phyloP scores from a whole-genome alignment of 2,797 vertebrate species.

The Sphenodon punctatus region DNA sequence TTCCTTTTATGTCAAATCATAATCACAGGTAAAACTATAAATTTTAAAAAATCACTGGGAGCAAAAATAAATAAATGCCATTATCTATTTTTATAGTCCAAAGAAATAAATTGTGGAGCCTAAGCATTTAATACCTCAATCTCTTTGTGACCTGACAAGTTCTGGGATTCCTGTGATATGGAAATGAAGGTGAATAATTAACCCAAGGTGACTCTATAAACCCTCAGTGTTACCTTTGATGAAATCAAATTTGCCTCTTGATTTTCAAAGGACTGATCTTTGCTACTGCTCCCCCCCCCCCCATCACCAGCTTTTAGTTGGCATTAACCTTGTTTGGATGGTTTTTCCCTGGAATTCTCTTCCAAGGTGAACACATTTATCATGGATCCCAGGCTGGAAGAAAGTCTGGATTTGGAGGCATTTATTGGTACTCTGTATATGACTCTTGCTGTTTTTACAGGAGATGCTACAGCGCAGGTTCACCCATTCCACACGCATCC shows the following conservation, averaged over 20 bases:
- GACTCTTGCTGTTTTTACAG: too few species aligned
- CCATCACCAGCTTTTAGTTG: conserved; percentile 11
- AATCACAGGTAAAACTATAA: background rate
- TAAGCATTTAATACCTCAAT: background rate
- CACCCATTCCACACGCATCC: too few species aligned
- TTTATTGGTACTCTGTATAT: too few species aligned
- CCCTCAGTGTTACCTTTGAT: conserved; percentile 1
- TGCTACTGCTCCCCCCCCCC: conserved; percentile 28
- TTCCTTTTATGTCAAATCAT: background rate
- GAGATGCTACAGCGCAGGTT: too few species aligned
- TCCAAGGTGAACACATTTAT: background rate
- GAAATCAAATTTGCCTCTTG: conserved; percentile 28
- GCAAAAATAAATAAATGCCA: background rate
- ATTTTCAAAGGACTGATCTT: conserved; percentile 39
- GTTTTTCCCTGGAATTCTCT: background rate
- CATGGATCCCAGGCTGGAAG: too few species aligned
- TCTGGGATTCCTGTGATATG: background rate
- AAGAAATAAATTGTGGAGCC: background rate
- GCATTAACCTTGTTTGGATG: conserved; percentile 34
- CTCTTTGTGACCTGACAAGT: background rate
- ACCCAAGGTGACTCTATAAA: conserved; percentile 16
- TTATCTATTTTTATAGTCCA: background rate
- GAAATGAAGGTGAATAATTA: conserved; percentile 20
- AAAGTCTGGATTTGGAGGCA: too few species aligned
- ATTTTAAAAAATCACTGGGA: background rate